These are phyloP conservation scores for Gallinago stenura DNA, from an alignment of 2,797 vertebrate species.

Conservation along the genomic window DNA sequence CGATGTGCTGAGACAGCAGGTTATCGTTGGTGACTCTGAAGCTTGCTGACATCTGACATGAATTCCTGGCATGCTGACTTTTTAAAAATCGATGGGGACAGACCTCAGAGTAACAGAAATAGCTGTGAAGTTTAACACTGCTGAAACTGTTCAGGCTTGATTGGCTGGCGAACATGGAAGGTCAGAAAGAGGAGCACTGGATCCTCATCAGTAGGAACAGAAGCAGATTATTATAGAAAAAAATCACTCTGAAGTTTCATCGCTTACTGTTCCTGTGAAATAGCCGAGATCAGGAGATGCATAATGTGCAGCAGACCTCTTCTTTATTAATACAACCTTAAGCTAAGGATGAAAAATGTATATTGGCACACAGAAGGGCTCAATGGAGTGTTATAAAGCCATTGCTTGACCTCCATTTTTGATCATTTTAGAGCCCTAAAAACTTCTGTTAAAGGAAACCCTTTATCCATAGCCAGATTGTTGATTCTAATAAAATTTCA, in stretches of 20 bases:
- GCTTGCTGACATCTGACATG: slow-evolving; percentile 79
- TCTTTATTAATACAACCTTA: slow-evolving; percentile 76
- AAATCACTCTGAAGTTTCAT: slow-evolving; percentile 69
- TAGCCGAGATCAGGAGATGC: slow-evolving; percentile 60
- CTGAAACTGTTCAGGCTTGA: slow-evolving; percentile 67
- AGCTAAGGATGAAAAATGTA: slow-evolving; percentile 71
- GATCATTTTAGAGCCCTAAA: slow-evolving; percentile 50
- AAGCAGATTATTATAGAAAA: slow-evolving; percentile 70
- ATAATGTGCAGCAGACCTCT: slow-evolving; percentile 74
- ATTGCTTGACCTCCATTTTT: slow-evolving; percentile 54
- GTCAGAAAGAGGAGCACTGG: slow-evolving; percentile 67
- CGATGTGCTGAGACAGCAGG: slow-evolving; percentile 79
- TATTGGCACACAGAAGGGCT: slow-evolving; percentile 45
- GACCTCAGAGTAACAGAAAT: slow-evolving; percentile 75
- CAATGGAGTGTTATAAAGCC: slow-evolving; percentile 56
- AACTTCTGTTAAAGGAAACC: slow-evolving; percentile 38
- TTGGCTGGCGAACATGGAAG: slow-evolving; percentile 72
- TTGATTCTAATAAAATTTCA: neutral
- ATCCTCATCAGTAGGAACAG: slow-evolving; percentile 74
- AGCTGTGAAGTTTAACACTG: slow-evolving; percentile 76
- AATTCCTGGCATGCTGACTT: slow-evolving; percentile 77
- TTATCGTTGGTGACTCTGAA: slow-evolving; percentile 72
- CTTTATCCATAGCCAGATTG: neutral
- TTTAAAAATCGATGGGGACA: slow-evolving; percentile 76
- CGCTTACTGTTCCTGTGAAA: slow-evolving; percentile 70